Conservation (phyloP, 2,888 invertebrate species). For the Metopia argyrocephala region DNA sequence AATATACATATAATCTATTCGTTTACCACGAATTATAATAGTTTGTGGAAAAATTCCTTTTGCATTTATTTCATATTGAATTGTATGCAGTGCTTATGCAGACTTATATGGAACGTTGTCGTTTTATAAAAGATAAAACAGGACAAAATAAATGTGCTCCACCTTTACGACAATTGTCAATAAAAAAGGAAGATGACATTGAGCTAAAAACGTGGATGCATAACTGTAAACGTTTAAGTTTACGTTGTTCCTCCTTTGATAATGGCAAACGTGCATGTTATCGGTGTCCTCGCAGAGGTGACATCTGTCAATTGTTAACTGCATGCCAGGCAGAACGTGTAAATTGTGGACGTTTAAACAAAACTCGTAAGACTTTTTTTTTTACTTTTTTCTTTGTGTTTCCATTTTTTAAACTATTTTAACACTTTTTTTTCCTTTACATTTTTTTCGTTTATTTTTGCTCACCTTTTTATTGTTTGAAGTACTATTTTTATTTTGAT, state of each 20-base stretch:
- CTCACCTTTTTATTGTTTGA: not conserved
- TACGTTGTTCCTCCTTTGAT: slow-evolving; percentile 5
- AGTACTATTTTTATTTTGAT: too few relatives aligned
- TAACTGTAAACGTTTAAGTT: slow-evolving; percentile 40
- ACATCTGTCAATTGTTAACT: slow-evolving; percentile 68
- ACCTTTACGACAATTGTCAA: slow-evolving; percentile 34
- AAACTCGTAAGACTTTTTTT: slow-evolving; percentile 45
- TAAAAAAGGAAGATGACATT: slow-evolving; percentile 25
- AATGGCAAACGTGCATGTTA: slow-evolving; percentile 68
- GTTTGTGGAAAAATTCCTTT: slow-evolving; percentile 28
- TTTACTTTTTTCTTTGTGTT: slow-evolving; percentile 11
- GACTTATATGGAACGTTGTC: slow-evolving; percentile 54
- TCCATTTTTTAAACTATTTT: slow-evolving; percentile 1
- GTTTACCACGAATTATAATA: too few relatives aligned
- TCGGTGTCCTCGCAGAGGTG: slow-evolving; percentile 58
- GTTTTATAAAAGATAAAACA: slow-evolving; percentile 35
- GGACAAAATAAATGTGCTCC: slow-evolving; percentile 56
- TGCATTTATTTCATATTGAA: slow-evolving; percentile 39
- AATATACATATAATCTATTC: not conserved
- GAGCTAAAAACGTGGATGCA: slow-evolving; percentile 26
- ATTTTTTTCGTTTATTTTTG: slow-evolving; percentile 1
- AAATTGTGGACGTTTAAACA: slow-evolving; percentile 67
- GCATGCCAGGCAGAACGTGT: slow-evolving; percentile 67
- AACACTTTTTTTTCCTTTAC: too few relatives aligned
- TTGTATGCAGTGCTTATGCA: slow-evolving; percentile 37